phyloP scores from a whole-genome alignment of 2,113 vertebrate species.

The Tachysurus fulvidraco region DNA sequence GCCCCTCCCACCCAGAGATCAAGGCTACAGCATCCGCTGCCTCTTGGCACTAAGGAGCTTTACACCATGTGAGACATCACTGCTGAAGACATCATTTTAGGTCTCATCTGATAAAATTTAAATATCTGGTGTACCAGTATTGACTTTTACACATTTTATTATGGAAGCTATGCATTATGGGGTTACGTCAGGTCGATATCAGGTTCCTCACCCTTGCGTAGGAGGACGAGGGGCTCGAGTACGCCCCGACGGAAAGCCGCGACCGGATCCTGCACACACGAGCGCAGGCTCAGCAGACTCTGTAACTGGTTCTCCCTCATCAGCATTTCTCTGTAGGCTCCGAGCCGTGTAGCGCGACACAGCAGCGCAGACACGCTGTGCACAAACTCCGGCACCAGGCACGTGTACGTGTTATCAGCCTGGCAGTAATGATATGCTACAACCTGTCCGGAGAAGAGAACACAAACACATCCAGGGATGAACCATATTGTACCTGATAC shows the following conservation, averaged over 20 bases:
- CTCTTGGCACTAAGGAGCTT: background rate
- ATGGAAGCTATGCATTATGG: background rate
- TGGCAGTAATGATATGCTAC: constrained; percentile 98
- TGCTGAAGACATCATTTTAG: too few relatives aligned
- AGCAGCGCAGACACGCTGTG: constrained; percentile 93
- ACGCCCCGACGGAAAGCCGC: constrained; percentile 87
- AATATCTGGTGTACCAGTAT: background rate
- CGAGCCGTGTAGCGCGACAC: constrained; percentile 82
- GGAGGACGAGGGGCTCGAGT: constrained; percentile 82
- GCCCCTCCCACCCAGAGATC: background rate
- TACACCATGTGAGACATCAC: background rate
- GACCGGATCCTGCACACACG: constrained; percentile 93
- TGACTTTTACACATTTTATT: background rate
- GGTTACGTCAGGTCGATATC: background rate
- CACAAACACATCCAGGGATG: background rate
- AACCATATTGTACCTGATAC: background rate
- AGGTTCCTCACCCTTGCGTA: constrained; percentile 82
- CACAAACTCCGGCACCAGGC: constrained; percentile 94
- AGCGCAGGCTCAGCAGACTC: constrained; percentile 89
- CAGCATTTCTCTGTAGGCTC: constrained; percentile 86
- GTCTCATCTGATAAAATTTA: background rate
- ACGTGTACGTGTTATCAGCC: constrained; percentile 97
- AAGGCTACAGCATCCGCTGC: background rate
- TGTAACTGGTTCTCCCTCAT: constrained; percentile 87
- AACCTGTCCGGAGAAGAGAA: constrained; percentile 72